Conservation (phyloP, 1,140 invertebrate species). For the Nebria ingens region DNA sequence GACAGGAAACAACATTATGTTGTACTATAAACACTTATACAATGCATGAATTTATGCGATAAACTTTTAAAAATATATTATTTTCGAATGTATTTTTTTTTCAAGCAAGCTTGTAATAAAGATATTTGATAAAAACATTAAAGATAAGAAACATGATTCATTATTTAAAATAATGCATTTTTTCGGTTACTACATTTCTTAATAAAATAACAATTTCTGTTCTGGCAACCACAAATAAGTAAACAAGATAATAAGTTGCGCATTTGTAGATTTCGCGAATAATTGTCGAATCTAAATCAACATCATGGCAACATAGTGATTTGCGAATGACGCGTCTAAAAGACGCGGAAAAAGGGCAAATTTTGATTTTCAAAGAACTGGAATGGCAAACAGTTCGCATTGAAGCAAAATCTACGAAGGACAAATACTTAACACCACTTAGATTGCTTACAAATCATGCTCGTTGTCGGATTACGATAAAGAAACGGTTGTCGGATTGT, state of each 20-base stretch:
- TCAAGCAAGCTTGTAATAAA: too few species aligned
- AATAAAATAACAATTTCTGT: conserved; percentile 18
- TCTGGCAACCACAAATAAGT: conserved; percentile 6
- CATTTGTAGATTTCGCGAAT: conserved; percentile 82
- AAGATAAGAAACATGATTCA: too few species aligned
- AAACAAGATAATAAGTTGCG: too few species aligned
- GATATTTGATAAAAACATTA: too few species aligned
- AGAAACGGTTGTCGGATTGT: conserved; percentile 88
- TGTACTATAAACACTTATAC: too few species aligned
- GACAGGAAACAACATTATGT: too few species aligned
- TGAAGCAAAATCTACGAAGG: conserved; percentile 78
- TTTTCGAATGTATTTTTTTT: too few species aligned
- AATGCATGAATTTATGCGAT: too few species aligned
- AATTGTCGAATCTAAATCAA: conserved; percentile 83
- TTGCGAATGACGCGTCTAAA: conserved; percentile 83
- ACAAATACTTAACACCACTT: conserved; percentile 75
- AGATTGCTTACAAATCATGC: conserved; percentile 91
- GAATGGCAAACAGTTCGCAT: conserved; percentile 94
- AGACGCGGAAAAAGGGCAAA: conserved; percentile 73
- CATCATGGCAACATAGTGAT: conserved; percentile 74
- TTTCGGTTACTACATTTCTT: too few species aligned
- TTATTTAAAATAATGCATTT: too few species aligned
- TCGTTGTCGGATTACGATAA: conserved; percentile 90
- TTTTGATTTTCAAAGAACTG: conserved; percentile 95
- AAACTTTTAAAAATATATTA: too few species aligned